phyloP scores from a whole-genome alignment of 2,888 invertebrate genomes.

The Lamproptera curius region DNA sequence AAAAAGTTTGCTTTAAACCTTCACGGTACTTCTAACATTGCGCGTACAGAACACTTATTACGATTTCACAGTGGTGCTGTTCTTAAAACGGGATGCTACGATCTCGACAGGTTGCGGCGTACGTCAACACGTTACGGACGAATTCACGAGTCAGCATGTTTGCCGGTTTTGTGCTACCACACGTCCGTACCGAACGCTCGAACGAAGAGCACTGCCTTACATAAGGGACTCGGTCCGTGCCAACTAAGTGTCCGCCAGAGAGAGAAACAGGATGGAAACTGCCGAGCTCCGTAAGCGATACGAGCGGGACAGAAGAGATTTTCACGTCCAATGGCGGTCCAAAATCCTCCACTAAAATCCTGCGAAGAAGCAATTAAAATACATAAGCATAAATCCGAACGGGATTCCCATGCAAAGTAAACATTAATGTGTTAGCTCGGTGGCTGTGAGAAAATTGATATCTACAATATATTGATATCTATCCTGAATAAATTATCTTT shows the following conservation, averaged over 20 bases:
- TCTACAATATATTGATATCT: not conserved
- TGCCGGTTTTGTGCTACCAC: slow-evolving; percentile 34
- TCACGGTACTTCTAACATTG: slow-evolving; percentile 41
- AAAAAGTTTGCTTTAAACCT: slow-evolving; percentile 46
- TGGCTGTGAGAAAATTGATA: not conserved
- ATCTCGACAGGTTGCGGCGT: slow-evolving; percentile 40
- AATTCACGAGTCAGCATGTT: slow-evolving; percentile 47
- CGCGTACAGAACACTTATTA: slow-evolving; percentile 37
- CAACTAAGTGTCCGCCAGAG: slow-evolving; percentile 53
- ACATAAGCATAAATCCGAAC: slow-evolving; percentile 55
- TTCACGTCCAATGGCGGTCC: slow-evolving; percentile 51
- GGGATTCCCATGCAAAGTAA: slow-evolving; percentile 39
- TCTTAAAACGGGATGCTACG: slow-evolving; percentile 26
- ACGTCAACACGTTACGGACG: slow-evolving; percentile 30
- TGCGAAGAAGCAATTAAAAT: slow-evolving; percentile 74
- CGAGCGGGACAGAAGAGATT: slow-evolving; percentile 59
- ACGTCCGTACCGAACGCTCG: slow-evolving; percentile 41
- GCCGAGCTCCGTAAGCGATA: slow-evolving; percentile 53
- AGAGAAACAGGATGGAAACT: slow-evolving; percentile 53
- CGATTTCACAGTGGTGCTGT: slow-evolving; percentile 16
- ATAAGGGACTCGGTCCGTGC: slow-evolving; percentile 70
- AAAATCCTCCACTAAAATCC: slow-evolving; percentile 57
- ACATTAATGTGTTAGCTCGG: slow-evolving; percentile 5
- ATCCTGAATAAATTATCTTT: not conserved
- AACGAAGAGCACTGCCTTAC: slow-evolving; percentile 67